phyloP scores from a whole-genome alignment of 1,140 invertebrate species.

The Dolichoris vasculosae region DNA sequence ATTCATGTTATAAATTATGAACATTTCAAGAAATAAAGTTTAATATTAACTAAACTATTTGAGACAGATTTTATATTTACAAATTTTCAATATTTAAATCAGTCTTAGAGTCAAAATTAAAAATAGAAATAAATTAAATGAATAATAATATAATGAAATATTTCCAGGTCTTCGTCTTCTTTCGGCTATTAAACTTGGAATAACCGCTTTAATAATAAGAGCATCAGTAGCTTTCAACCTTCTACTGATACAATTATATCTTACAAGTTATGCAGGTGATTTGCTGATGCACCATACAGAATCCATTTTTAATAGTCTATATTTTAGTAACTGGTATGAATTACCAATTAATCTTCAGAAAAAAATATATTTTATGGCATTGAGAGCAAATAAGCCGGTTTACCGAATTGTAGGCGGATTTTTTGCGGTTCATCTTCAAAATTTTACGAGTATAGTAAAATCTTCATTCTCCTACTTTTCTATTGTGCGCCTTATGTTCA shows the following conservation, averaged over 20 bases:
- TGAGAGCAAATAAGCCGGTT: slow-evolving; percentile 55
- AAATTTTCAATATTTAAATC: too few relatives aligned
- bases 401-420: slow-evolving; percentile 57
- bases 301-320: slow-evolving; percentile 52
- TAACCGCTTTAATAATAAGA: slow-evolving; percentile 32
- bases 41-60: too few relatives aligned
- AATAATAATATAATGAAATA: not conserved
- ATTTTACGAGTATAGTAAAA: slow-evolving; percentile 59
- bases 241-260: slow-evolving; percentile 56
- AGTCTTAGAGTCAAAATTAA: not conserved
- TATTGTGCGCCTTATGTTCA: slow-evolving; percentile 57
- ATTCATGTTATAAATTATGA: too few relatives aligned
- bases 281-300: slow-evolving; percentile 48
- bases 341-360: slow-evolving; percentile 52
- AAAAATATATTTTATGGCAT: slow-evolving; percentile 57
- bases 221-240: slow-evolving; percentile 44
- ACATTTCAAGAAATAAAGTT: too few relatives aligned
- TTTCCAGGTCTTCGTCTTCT: slow-evolving; percentile 58
- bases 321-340: slow-evolving; percentile 56
- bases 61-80: too few relatives aligned
- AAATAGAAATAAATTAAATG: too few relatives aligned
- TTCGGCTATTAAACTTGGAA: slow-evolving; percentile 49
- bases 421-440: slow-evolving; percentile 57
- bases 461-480: slow-evolving; percentile 59
- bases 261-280: slow-evolving; percentile 59